A percentile compares a stretch with the other conserved stretches of the same genome.
Evolutionary conservation across 2,797 vertebrate genomes (phyloP).

Genomic region (Phrynocephalus vlangalii): DNA sequence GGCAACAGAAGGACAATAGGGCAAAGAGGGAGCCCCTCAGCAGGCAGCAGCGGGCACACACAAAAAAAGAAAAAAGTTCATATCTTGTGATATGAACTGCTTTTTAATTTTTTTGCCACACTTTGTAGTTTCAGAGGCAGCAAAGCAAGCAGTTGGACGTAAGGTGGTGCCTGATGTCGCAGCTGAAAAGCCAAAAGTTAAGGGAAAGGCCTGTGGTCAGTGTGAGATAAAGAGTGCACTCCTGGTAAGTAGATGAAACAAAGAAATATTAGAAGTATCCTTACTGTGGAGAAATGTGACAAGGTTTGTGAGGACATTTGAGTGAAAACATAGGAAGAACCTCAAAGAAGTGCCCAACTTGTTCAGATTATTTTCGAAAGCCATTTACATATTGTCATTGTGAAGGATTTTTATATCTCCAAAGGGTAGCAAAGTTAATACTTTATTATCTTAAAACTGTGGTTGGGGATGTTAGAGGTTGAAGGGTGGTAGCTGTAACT

Average conservation of each 20-base stretch:
- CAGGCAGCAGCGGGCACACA: no score
- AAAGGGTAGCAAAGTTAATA: neutral
- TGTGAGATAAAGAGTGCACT: conserved; percentile 81
- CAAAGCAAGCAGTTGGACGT: conserved; percentile 46
- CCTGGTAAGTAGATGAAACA: conserved; percentile 77
- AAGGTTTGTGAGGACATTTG: neutral
- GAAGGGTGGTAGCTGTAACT: neutral
- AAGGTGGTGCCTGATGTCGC: conserved; percentile 55
- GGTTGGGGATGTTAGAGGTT: neutral
- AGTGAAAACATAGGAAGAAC: neutral
- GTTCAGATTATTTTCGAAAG: neutral
- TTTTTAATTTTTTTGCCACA: conserved; percentile 24
- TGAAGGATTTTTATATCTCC: neutral
- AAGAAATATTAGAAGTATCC: neutral
- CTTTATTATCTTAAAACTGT: neutral
- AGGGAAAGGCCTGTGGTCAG: conserved; percentile 76
- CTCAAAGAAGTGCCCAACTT: neutral
- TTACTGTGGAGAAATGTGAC: neutral
- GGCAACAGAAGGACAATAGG: no score
- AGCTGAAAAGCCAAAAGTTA: conserved; percentile 73
- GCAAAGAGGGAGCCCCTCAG: no score
- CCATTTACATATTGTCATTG: neutral
- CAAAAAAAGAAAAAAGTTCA: no score
- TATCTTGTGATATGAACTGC: neutral
- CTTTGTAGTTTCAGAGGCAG: conserved; percentile 62